Base-by-base conservation (phyloP, 1,140 invertebrate species). In the Sminthurides bifidus region DNA sequence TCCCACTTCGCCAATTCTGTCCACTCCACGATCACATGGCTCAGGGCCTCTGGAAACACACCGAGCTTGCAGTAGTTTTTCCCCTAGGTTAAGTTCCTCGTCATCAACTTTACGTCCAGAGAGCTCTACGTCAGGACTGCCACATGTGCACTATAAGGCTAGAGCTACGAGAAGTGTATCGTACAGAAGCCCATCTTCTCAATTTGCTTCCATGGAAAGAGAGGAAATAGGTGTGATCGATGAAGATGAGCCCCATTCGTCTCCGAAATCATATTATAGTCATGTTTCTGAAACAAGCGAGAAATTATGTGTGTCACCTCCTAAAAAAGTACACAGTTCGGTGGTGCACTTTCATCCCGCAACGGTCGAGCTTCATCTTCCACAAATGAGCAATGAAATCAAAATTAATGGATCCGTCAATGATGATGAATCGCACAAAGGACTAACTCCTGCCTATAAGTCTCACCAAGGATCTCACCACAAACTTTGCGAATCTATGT, bases 311-410 rank as follows among this genome's bases (percentile, higher is more conserved):
- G 17, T 37, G 33, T 12, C 17, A 12, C 23, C 37, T 29, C 40
- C 38, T 10, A 24, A 54, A 12, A 53, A 51, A 35, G 48, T 29
- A 15, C 37, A 43, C 37, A 48, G 45, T 37, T 37, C 54, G 17
- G 54, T 43, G 40, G 52, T 58, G 27, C 56, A 59, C 53, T 53
- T 56, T 41, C 40, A 58, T 15, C 27, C 56, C 8, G 58, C 54
- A 3, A 54, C 59, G 10, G 58, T 57, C n/a, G 63, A 60, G 31
- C 29, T 57, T 1, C 61, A 63, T 51, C 23, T 53, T 8, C 58
- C 61, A 4, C 21, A 12, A 4, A 33, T n/a, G n/a, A n/a, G n/a
- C n/a, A n/a, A n/a, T n/a, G 35, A n/a, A 37, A 12, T 12, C n/a
- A n/a, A 30, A 4, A 31, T 6, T 3, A 31, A 8, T 19, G 17